Evolutionary conservation across 2,113 vertebrate species (phyloP).

Genomic region (Dicaeum eximium): DNA sequence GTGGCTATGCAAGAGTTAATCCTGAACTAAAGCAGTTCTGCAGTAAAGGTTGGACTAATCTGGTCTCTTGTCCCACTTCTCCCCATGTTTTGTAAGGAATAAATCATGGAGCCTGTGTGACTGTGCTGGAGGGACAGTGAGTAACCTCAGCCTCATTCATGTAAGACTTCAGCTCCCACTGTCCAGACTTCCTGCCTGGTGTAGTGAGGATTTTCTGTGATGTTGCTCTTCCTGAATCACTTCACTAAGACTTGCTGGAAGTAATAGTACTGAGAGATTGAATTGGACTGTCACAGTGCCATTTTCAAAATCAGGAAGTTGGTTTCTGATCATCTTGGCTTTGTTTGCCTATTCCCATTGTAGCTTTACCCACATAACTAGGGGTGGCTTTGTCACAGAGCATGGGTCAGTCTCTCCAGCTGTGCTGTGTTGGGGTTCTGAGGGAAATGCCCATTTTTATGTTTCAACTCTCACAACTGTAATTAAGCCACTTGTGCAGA

Average conservation of each 20-base stretch:
- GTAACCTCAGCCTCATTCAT: background rate
- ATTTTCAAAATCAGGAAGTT: background rate
- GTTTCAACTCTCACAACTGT: background rate
- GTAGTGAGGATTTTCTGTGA: background rate
- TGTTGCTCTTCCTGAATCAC: background rate
- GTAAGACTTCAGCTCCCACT: background rate
- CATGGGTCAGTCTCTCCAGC: rapidly evolving
- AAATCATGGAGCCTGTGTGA: too few relatives aligned
- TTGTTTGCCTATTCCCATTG: background rate
- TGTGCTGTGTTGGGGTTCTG: background rate
- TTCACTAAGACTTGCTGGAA: background rate
- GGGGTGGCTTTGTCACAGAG: rapidly evolving
- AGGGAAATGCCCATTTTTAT: background rate
- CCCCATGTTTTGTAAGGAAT: background rate
- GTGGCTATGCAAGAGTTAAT: background rate
- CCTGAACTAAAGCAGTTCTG: background rate
- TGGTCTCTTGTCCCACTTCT: background rate
- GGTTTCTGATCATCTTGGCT: background rate
- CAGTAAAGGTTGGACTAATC: background rate
- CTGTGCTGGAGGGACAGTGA: background rate
- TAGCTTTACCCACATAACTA: background rate
- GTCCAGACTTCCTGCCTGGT: background rate
- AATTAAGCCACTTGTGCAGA: background rate
- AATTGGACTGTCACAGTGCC: background rate
- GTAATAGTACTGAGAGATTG: background rate